Evolutionary conservation across 2,888 invertebrate species (phyloP), one percentile per base, ranked within the genome.

Genomic region (Galerucella pusilla): DNA sequence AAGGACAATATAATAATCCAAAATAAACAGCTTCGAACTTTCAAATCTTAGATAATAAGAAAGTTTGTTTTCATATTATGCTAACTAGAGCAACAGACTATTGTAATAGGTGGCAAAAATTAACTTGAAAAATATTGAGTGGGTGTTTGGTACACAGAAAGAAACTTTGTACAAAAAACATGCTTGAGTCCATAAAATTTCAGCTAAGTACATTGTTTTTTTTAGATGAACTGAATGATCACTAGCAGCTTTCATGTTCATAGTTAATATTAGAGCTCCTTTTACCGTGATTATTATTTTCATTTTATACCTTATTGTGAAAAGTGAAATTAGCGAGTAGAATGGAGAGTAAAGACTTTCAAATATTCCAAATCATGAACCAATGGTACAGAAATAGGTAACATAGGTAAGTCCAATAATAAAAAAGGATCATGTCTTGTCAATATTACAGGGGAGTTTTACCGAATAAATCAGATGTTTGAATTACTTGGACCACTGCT

Each of bases 401-500:
- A 49, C 49, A n/a, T n/a, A 49, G 20, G 20, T 14, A 14, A 42
- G 14, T 49, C 12, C 49, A 14, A 49, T 4, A 49, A 49, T 14
- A 14, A 49, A 49, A 14, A 14, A 49, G 49, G 11, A 14, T 11
- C 4, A 49, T 49, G 49, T 49, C 49, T 69, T 69, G 46, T 60
- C 61, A 69, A 69, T 69, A 60, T 46, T 42, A 52, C 63, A 54
- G 54, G 59, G 20, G 70, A 71, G 35, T 63, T 54, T 71, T 54
- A 49, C 63, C 64, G 70, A 71, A 63, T 59, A 35, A 52, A 64
- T 71, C 71, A 65, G 65, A 71, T 71, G 66, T 45, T 67, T 67
- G 76, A 73, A 75, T 68, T 35, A 59, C 80, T 83, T 81, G 81
- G 74, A 78, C 73, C 69, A 75, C 68, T 46, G 76, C 76, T 76